Conservation (phyloP, 2,797 vertebrate species). For the Paguma larvata region DNA sequence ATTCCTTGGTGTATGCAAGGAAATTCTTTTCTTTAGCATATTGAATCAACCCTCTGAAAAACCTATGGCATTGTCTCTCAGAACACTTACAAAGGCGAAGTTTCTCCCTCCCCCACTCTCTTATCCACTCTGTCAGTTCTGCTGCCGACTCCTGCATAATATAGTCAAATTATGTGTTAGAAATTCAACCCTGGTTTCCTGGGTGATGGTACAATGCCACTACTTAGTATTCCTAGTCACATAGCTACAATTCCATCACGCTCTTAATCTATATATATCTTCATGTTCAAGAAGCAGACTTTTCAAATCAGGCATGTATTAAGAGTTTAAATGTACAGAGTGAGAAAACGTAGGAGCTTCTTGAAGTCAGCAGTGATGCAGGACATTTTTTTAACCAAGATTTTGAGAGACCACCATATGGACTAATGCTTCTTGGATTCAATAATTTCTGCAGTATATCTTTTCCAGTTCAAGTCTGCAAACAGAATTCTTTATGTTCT, state of each 20-base stretch:
- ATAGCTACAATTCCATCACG: conserved; percentile 49
- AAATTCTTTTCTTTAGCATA: background rate
- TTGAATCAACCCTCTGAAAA: conserved; percentile 35
- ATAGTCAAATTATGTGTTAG: conserved; percentile 72
- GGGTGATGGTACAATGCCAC: conserved; percentile 72
- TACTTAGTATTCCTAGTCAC: conserved; percentile 77
- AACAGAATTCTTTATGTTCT: conserved; percentile 20
- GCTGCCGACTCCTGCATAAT: conserved; percentile 63
- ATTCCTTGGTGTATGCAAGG: background rate
- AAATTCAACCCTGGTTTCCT: conserved; percentile 78
- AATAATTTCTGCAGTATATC: background rate
- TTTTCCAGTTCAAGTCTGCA: conserved; percentile 38
- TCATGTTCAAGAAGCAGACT: conserved; percentile 21
- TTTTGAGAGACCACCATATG: background rate
- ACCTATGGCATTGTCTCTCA: background rate
- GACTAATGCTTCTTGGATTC: background rate
- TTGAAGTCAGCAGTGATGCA: background rate
- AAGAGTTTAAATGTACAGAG: background rate
- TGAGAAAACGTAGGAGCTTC: background rate
- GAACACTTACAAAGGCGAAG: background rate
- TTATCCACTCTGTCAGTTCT: conserved; percentile 44
- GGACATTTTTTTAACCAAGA: conserved; percentile 6
- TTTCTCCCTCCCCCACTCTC: background rate
- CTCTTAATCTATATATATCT: conserved; percentile 71
- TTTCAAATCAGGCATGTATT: conserved; percentile 43